Conservation (phyloP, 2,113 vertebrate genomes). For the Dasyurus viverrinus region DNA sequence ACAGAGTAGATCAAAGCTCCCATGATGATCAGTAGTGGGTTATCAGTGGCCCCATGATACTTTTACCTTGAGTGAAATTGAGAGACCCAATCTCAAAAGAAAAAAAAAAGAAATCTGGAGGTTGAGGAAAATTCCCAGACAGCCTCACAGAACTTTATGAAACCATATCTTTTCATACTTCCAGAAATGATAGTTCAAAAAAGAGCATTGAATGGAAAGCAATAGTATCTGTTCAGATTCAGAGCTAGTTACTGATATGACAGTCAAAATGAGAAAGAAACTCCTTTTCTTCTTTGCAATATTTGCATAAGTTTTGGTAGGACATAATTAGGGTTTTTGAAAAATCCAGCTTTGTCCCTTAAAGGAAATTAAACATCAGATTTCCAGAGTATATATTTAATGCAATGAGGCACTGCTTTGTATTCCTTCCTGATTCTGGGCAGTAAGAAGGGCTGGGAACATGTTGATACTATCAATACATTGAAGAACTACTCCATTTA, state of each 20-base stretch:
- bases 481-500: conserved; percentile 3
- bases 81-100: not conserved
- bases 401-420: not conserved
- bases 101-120: not conserved
- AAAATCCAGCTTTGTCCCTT: not conserved
- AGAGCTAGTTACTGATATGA: not conserved
- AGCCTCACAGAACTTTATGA: conserved; percentile 3
- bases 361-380: conserved; percentile 26
- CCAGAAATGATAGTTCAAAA: conserved; percentile 2
- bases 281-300: not conserved
- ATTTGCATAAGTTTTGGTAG: not conserved
- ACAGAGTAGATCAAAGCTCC: not conserved
- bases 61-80: not conserved
- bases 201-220: not conserved
- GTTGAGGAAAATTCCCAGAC: not conserved
- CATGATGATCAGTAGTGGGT: not conserved
- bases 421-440: conserved; percentile 5
- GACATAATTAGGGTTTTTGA: not conserved
- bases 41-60: not conserved
- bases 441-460: conserved; percentile 11
- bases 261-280: conserved; percentile 35
- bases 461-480: not conserved
- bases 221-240: not conserved
- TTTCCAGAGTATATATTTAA: conserved; percentile 1
- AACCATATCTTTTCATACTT: not conserved